Conservation (phyloP, 1,140 invertebrate genomes). For the Drosophila erecta region DNA sequence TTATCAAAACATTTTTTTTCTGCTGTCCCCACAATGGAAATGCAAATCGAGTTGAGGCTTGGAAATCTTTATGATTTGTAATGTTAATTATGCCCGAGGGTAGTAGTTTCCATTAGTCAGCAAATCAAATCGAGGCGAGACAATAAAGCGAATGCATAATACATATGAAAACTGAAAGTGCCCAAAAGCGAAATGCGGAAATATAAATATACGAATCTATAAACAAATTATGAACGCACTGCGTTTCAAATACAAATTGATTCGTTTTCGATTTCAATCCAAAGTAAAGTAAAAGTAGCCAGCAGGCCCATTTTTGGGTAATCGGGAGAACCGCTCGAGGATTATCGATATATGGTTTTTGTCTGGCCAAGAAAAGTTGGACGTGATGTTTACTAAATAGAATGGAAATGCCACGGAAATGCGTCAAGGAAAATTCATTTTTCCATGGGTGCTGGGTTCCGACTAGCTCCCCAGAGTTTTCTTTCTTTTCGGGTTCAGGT, state of each 20-base stretch:
- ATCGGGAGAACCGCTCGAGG: constrained; percentile 14
- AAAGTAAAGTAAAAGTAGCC: constrained; percentile 69
- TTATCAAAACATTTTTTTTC: constrained; percentile 31
- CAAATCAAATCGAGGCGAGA: constrained; percentile 43
- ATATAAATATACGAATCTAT: constrained; percentile 37
- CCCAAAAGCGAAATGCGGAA: constrained; percentile 65
- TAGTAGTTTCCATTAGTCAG: constrained; percentile 66
- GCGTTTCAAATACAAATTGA: constrained; percentile 65
- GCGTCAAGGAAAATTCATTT: constrained; percentile 54
- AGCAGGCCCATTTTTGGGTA: constrained; percentile 8
- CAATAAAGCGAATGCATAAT: constrained; percentile 63
- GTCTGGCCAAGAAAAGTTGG: constrained; percentile 30
- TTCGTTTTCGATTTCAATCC: constrained; percentile 52
- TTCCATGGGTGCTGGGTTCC: constrained; percentile 36
- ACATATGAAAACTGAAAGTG: constrained; percentile 67
- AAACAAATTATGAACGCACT: constrained; percentile 63
- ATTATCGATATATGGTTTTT: constrained; percentile 21
- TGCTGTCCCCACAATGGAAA: constrained; percentile 51
- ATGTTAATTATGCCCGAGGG: constrained; percentile 67
- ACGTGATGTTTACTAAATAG: constrained; percentile 64
- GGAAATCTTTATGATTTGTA: constrained; percentile 75
- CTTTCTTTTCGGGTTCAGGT: constrained; percentile 20
- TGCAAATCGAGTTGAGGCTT: constrained; percentile 60
- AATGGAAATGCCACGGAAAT: constrained; percentile 66
- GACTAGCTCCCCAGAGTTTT: background rate